Conservation (phyloP, 2,888 invertebrate genomes). For the Pyralis farinalis region DNA sequence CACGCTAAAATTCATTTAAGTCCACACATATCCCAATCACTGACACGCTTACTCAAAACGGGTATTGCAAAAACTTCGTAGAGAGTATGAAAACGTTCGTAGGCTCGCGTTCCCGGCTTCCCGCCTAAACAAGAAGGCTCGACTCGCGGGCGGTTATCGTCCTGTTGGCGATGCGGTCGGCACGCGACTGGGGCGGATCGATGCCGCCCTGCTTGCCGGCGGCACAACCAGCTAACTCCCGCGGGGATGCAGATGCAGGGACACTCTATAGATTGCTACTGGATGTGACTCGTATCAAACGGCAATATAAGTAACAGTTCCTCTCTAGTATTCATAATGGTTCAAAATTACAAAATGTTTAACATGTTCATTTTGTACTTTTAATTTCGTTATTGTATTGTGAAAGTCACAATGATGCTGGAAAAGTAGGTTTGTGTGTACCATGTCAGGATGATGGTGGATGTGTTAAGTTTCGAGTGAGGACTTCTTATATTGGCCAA, state of each 20-base stretch:
- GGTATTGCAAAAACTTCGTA: slow-evolving; percentile 5
- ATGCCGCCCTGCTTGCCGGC: slow-evolving; percentile 51
- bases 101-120: slow-evolving; percentile 68
- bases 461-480: too few relatives aligned
- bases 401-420: too few relatives aligned
- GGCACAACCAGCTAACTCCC: slow-evolving; percentile 47
- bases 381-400: too few relatives aligned
- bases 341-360: too few relatives aligned
- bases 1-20: slow-evolving; percentile 13
- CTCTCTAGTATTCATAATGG: too few relatives aligned
- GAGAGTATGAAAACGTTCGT: not conserved
- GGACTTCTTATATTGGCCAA: too few relatives aligned
- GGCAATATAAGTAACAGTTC: too few relatives aligned
- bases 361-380: too few relatives aligned
- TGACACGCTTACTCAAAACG: slow-evolving; percentile 1
- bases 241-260: slow-evolving; percentile 76
- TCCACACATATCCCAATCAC: not conserved
- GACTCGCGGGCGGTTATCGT: slow-evolving; percentile 48
- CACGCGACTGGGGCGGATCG: slow-evolving; percentile 70
- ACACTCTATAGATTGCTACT: slow-evolving; percentile 27
- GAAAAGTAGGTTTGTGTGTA: too few relatives aligned
- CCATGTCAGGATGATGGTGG: too few relatives aligned
- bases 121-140: slow-evolving; percentile 69
- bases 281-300: slow-evolving; percentile 24
- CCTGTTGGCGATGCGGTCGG: slow-evolving; percentile 45